A percentile compares a stretch with the other conserved stretches of the same genome.
These are phyloP conservation scores for Emydoidea blandingii DNA, from an alignment of 2,797 vertebrate genomes.

Conservation along the genomic window DNA sequence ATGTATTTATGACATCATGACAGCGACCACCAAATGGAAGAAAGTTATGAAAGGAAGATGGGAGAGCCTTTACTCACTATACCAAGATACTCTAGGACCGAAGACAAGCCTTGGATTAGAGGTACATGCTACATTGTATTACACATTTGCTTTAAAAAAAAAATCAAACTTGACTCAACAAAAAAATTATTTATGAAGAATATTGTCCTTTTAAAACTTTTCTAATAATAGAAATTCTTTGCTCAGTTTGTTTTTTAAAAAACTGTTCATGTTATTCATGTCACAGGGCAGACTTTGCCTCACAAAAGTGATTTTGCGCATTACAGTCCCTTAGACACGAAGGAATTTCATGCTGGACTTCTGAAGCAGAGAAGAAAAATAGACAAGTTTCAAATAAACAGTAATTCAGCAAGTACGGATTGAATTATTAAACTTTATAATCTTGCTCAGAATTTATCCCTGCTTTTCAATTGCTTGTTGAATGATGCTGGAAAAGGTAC, in stretches of 20 bases:
- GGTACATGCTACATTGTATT: background rate
- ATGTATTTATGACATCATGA: background rate
- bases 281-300: background rate
- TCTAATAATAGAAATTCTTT: background rate
- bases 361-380: background rate
- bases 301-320: background rate
- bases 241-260: background rate
- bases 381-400: background rate
- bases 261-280: background rate
- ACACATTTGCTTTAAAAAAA: background rate
- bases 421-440: background rate
- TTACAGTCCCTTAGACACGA: background rate
- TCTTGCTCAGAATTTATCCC: background rate
- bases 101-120: background rate
- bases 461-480: background rate
- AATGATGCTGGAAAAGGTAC: background rate
- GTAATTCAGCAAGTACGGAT: background rate
- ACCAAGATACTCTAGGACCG: background rate
- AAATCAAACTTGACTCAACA: background rate
- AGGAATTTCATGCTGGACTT: background rate
- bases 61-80: background rate
- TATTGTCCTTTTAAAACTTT: background rate
- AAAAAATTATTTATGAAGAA: background rate
- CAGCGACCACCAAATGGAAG: background rate
- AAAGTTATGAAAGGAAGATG: accelerated